phyloP scores from a whole-genome alignment of 2,888 invertebrate genomes.

The Blastobasis adustella region DNA sequence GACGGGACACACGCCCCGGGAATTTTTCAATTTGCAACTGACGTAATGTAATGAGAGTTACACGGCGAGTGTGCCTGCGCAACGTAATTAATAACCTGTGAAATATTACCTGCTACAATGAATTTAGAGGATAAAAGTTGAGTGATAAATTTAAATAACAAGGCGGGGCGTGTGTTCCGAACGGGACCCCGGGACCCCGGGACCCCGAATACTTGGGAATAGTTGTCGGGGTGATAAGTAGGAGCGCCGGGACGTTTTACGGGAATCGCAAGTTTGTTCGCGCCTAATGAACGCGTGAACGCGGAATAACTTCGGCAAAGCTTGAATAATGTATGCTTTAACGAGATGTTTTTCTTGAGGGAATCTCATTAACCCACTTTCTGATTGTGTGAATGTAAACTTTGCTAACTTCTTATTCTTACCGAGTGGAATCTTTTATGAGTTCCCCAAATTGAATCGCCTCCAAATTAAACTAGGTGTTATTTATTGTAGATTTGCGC shows the following conservation, averaged over 20 bases:
- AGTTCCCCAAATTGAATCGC: conserved; percentile 56
- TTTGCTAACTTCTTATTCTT: conserved; percentile 62
- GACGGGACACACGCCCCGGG: conserved; percentile 72
- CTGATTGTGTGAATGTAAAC: conserved; percentile 70
- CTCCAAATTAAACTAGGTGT: conserved; percentile 27
- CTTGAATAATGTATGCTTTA: conserved; percentile 74
- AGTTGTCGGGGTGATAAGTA: conserved; percentile 66
- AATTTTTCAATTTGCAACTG: conserved; percentile 75
- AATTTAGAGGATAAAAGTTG: conserved; percentile 74
- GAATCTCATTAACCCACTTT: conserved; percentile 74
- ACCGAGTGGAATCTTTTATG: conserved; percentile 56
- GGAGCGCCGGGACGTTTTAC: conserved; percentile 48
- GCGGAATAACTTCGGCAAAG: conserved; percentile 68
- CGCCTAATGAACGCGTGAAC: conserved; percentile 72
- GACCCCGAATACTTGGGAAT: conserved; percentile 58
- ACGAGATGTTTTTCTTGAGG: conserved; percentile 74
- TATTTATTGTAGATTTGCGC: no score
- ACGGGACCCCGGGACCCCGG: conserved; percentile 31
- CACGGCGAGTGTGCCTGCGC: conserved; percentile 66
- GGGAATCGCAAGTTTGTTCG: conserved; percentile 60
- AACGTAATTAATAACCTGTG: conserved; percentile 72
- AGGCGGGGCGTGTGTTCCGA: conserved; percentile 39
- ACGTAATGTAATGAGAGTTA: conserved; percentile 74
- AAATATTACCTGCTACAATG: conserved; percentile 73
- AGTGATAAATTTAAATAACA: conserved; percentile 74